These are phyloP conservation scores for Mythimna albipuncta DNA, from an alignment of 2,888 invertebrate species.

Conservation along the genomic window DNA sequence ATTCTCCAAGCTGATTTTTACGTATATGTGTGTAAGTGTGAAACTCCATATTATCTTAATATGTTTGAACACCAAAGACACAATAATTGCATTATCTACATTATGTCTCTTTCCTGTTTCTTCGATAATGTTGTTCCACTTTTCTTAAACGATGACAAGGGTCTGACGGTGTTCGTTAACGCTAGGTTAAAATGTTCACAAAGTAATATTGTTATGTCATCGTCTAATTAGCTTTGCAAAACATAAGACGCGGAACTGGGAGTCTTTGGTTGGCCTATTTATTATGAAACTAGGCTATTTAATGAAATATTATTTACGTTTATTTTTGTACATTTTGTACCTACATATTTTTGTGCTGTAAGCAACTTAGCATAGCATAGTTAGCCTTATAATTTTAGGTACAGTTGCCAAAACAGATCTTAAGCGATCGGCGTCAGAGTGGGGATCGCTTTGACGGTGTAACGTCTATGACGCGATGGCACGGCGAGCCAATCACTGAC, in stretches of 20 bases:
- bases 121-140: slow-evolving; percentile 32
- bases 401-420: too few relatives aligned
- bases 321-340: too few relatives aligned
- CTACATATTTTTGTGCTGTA: too few relatives aligned
- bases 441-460: too few relatives aligned
- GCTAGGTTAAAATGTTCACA: slow-evolving; percentile 39
- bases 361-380: too few relatives aligned
- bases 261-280: slow-evolving; percentile 11
- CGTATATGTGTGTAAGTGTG: too few relatives aligned
- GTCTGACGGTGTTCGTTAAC: slow-evolving; percentile 41
- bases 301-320: too few relatives aligned
- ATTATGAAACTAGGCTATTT: not conserved
- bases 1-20: too few relatives aligned
- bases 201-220: slow-evolving; percentile 47
- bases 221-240: slow-evolving; percentile 42
- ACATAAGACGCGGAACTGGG: slow-evolving; percentile 18
- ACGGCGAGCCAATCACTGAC: too few relatives aligned
- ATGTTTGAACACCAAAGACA: slow-evolving; percentile 10
- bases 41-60: not conserved
- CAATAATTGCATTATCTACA: slow-evolving; percentile 30
- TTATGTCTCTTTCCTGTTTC: slow-evolving; percentile 19
- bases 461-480: too few relatives aligned
- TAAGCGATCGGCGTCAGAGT: too few relatives aligned
- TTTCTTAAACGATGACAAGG: slow-evolving; percentile 46
- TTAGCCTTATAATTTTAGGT: too few relatives aligned